A percentile compares a stretch with the other conserved stretches of the same genome.
Conservation (phyloP, 2,888 invertebrate species). For the Cosmorhoe ocellata region DNA sequence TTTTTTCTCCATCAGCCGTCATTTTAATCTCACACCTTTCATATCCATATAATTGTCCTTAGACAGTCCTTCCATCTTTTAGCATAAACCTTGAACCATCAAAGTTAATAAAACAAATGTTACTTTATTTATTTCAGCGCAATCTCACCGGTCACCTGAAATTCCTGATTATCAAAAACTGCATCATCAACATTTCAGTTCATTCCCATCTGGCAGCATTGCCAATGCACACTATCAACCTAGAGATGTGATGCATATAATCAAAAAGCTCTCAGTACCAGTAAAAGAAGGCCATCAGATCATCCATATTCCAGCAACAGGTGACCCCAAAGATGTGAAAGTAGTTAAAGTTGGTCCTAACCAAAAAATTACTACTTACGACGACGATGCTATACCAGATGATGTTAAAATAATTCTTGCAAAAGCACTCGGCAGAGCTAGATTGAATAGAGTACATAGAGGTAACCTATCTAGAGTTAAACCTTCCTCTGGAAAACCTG, state of each 20-base stretch:
- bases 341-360: not conserved
- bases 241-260: not conserved
- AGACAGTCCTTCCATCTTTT: no score
- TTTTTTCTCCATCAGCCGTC: no score
- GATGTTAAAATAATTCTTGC: not conserved
- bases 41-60: no score
- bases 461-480: not conserved
- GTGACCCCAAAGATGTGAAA: not conserved
- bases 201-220: not conserved
- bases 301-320: not conserved
- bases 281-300: not conserved
- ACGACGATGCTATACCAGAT: not conserved
- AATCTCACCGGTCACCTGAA: not conserved
- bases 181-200: no score
- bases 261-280: not conserved
- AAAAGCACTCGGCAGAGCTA: not conserved
- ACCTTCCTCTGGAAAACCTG: no score
- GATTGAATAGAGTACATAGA: no score
- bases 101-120: no score
- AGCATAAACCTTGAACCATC: no score
- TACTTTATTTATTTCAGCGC: not conserved
- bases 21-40: no score
- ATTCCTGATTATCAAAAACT: no score
- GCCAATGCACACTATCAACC: not conserved
- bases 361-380: not conserved